These are phyloP conservation scores for Engystomops pustulosus DNA, from an alignment of 2,113 vertebrate genomes.

Conservation along the genomic window DNA sequence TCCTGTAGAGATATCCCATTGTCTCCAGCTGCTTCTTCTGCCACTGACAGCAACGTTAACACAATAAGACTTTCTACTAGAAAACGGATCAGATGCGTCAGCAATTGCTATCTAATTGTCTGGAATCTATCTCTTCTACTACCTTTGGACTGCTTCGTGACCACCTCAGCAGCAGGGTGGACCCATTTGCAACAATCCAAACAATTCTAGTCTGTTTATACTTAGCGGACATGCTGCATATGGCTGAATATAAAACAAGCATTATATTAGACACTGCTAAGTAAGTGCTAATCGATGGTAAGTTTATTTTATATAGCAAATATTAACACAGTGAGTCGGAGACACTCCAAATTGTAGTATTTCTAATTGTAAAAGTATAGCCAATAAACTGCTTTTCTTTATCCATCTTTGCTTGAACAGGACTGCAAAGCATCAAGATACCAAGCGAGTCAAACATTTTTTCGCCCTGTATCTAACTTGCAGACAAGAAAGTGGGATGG, in stretches of 20 bases:
- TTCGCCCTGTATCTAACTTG: conserved; percentile 24
- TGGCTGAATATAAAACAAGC: not conserved
- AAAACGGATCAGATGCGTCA: not conserved
- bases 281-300: not conserved
- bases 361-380: not conserved
- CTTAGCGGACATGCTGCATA: not conserved
- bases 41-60: not conserved
- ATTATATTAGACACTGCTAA: not conserved
- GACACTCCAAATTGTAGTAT: not conserved
- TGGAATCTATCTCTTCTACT: not conserved
- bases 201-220: not conserved
- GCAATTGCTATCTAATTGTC: not conserved
- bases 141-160: not conserved
- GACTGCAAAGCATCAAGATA: conserved; percentile 42
- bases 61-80: not conserved
- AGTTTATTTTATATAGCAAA: conserved; percentile 5
- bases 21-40: not conserved
- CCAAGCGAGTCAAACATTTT: conserved; percentile 38
- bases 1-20: not conserved
- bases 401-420: not conserved
- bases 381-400: not conserved
- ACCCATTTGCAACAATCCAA: not conserved
- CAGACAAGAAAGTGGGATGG: conserved; percentile 44
- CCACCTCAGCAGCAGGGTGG: not conserved
- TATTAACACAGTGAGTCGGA: not conserved